Percentiles rank a stretch among this genome's conserved stretches.
These are phyloP conservation scores for Abrostola triplasia DNA, from an alignment of 2,888 invertebrate species.

Conservation along the genomic window DNA sequence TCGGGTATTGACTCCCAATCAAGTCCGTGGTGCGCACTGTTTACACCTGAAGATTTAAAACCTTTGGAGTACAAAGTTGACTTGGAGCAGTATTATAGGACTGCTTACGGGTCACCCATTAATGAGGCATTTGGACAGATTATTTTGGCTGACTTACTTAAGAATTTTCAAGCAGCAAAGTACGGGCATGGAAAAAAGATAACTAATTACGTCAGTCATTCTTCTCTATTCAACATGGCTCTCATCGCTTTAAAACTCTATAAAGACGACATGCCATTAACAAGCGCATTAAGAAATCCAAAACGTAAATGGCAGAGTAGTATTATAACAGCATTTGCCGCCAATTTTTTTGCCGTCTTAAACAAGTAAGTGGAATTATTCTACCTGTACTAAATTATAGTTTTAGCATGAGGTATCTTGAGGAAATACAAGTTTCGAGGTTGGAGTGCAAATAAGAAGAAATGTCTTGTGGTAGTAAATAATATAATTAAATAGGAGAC, in stretches of 20 bases:
- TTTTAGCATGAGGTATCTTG: too few species aligned
- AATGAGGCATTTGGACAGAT: constrained; percentile 90
- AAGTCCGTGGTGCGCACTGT: constrained; percentile 93
- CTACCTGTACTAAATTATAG: too few species aligned
- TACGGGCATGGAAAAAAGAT: constrained; percentile 80
- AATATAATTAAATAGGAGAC: too few species aligned
- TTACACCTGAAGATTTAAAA: constrained; percentile 91
- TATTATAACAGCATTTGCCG: constrained; percentile 90
- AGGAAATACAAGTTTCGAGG: too few species aligned
- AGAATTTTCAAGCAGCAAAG: constrained; percentile 81
- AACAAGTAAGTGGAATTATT: constrained; percentile 87
- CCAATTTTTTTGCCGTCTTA: constrained; percentile 92
- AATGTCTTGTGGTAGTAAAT: too few species aligned
- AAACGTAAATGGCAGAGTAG: constrained; percentile 91
- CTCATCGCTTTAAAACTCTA: constrained; percentile 90
- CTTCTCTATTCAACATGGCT: constrained; percentile 89
- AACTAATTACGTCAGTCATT: constrained; percentile 91
- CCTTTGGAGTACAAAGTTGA: constrained; percentile 93
- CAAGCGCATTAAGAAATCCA: constrained; percentile 88
- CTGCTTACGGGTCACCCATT: constrained; percentile 77
- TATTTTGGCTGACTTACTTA: constrained; percentile 90
- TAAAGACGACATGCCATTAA: constrained; percentile 88
- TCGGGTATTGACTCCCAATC: constrained; percentile 82
- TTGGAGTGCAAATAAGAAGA: too few species aligned
- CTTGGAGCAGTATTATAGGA: constrained; percentile 90